Evolutionary conservation across 2,888 invertebrate genomes (phyloP).

Genomic region (Cinara cedri): DNA sequence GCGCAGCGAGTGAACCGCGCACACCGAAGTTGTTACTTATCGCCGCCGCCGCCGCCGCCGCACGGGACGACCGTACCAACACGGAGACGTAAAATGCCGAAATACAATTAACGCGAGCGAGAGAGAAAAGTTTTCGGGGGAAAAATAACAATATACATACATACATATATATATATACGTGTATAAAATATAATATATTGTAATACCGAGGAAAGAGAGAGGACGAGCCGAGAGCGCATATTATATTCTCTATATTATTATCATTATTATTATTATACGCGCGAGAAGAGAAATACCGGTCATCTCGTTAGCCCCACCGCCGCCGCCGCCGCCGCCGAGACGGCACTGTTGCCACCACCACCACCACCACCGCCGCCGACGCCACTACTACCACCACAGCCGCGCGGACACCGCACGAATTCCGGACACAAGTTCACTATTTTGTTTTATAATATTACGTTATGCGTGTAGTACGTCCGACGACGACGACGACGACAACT

Average conservation of each 20-base stretch:
- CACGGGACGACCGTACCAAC: no score
- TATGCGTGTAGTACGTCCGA: neutral
- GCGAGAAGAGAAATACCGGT: conserved; percentile 50
- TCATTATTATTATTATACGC: neutral
- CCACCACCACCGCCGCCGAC: neutral
- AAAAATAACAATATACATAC: no score
- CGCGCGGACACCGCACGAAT: conserved; percentile 28
- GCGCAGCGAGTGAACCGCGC: no score
- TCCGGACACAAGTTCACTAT: conserved; percentile 52
- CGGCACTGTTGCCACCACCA: neutral
- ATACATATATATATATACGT: no score
- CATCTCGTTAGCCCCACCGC: conserved; percentile 55
- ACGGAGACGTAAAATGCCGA: no score
- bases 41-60: no score
- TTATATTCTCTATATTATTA: no score
- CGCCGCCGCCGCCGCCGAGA: neutral
- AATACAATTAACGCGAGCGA: neutral
- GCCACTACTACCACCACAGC: neutral
- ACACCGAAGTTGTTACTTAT: no score
- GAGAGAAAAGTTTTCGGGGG: neutral
- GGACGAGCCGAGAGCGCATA: neutral
- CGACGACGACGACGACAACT: neutral
- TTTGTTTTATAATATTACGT: neutral
- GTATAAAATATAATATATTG: no score
- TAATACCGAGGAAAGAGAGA: neutral